phyloP scores from a whole-genome alignment of 2,888 invertebrate genomes.

The Microplitis deprimator region DNA sequence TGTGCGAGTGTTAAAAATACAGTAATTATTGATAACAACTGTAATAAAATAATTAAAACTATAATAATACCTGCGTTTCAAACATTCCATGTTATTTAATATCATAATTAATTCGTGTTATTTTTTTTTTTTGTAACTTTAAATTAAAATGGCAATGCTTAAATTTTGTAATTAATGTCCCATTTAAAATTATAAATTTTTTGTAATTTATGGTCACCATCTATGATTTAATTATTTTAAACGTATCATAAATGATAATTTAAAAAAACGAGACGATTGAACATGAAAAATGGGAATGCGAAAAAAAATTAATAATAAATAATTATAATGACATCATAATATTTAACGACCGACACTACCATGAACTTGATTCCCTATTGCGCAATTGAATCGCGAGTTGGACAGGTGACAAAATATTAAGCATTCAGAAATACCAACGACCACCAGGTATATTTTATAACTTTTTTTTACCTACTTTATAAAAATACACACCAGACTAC shows the following conservation, averaged over 20 bases:
- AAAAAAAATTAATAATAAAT: constrained; percentile 38
- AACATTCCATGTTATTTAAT: neutral
- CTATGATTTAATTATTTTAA: neutral
- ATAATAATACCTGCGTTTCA: neutral
- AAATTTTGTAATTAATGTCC: no score
- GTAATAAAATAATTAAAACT: neutral
- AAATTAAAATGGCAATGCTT: neutral
- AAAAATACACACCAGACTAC: constrained; percentile 28
- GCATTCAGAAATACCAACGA: constrained; percentile 2
- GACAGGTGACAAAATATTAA: constrained; percentile 20
- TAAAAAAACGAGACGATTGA: neutral
- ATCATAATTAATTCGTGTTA: neutral
- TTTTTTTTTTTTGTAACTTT: neutral
- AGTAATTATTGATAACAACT: neutral
- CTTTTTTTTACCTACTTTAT: constrained; percentile 28
- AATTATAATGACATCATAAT: constrained; percentile 52
- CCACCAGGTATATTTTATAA: constrained; percentile 14
- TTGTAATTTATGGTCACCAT: neutral
- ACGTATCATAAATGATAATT: neutral
- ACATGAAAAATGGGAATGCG: neutral
- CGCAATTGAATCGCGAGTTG: constrained; percentile 20
- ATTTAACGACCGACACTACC: constrained; percentile 40
- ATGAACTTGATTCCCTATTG: constrained; percentile 55
- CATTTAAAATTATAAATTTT: neutral
- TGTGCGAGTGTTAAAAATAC: neutral